These are phyloP conservation scores for Mustela erminea DNA, from an alignment of 2,797 vertebrate genomes.

Conservation along the genomic window DNA sequence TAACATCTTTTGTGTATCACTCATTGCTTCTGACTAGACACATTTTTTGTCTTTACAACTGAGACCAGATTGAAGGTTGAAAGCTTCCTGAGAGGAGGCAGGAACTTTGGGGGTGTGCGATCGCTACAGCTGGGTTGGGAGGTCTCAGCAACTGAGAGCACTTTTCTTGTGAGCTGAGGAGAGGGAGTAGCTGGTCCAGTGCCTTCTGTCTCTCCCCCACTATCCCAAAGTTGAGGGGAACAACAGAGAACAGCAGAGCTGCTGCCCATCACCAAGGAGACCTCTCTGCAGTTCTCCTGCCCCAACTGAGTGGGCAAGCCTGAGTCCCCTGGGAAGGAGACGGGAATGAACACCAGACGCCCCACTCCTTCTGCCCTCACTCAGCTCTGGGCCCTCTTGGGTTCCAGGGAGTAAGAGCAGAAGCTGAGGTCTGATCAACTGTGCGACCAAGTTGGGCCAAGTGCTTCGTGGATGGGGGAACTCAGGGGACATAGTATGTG, in stretches of 20 bases:
- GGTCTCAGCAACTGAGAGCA: no score
- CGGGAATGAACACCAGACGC: not conserved
- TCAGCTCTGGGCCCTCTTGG: no score
- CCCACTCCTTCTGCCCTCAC: not conserved
- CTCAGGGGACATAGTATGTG: not conserved
- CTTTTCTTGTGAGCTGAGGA: no score
- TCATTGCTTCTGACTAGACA: no score
- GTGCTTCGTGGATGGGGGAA: not conserved
- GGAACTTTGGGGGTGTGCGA: no score
- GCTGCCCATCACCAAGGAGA: not conserved
- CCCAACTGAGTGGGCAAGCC: not conserved
- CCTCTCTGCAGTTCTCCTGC: not conserved
- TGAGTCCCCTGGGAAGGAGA: not conserved
- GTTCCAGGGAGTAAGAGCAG: not conserved
- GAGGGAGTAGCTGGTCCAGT: not conserved
- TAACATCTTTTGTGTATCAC: no score
- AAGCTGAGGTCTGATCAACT: not conserved
- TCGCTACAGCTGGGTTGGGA: no score
- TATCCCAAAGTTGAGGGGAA: not conserved
- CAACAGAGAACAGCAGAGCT: not conserved
- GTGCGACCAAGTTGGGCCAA: not conserved
- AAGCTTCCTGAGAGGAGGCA: no score
- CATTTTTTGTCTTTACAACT: no score
- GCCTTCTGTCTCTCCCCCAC: not conserved
- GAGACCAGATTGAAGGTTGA: no score